Conservation (phyloP, 2,113 vertebrate species). For the Lampris megalopsis region DNA sequence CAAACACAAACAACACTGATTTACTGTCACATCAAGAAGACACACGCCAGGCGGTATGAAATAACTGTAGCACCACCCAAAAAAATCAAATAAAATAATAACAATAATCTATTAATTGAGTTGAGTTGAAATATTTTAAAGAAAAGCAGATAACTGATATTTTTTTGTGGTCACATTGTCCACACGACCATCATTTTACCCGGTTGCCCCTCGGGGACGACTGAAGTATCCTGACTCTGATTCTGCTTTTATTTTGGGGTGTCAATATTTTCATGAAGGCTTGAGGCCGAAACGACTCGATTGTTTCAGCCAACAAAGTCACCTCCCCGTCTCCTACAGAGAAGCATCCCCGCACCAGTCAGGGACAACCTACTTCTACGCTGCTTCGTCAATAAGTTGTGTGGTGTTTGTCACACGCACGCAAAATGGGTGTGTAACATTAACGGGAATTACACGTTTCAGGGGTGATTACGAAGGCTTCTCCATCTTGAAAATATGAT, state of each 20-base stretch:
- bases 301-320: background rate
- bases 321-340: background rate
- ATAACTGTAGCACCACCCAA: background rate
- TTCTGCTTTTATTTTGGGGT: no score
- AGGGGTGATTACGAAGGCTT: background rate
- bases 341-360: background rate
- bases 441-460: background rate
- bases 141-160: no score
- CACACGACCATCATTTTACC: no score
- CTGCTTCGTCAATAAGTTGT: no score
- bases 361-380: no score
- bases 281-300: background rate
- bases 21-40: no score
- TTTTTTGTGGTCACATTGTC: no score
- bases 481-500: background rate
- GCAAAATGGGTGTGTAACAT: background rate
- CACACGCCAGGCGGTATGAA: constrained; percentile 9
- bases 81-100: background rate
- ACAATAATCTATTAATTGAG: background rate
- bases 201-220: no score
- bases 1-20: no score
- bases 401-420: no score
- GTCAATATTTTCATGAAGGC: background rate
- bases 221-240: no score
- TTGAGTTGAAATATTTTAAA: no score